Evolutionary conservation across 2,888 invertebrate genomes (phyloP), one percentile per base, ranked within the genome.

Genomic region (Ormyrus thymus): DNA sequence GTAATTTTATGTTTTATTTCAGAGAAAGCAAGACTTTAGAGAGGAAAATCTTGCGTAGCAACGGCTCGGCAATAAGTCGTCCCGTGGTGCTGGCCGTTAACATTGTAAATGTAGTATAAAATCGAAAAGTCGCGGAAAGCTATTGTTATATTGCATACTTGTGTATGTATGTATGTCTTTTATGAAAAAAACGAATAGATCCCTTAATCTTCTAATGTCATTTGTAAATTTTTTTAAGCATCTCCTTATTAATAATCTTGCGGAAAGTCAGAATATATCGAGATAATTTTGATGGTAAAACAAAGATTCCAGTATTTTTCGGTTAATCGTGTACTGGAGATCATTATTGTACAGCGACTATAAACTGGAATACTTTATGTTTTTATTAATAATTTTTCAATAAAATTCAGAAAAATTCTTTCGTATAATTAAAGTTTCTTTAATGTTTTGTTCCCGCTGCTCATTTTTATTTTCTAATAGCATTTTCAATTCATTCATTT

Each of bases 321-420:
- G 76, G 72, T 65, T 65, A 48, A 77, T 48, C 29, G 3, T 29
- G 51, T 29, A 61, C 66, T 55, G 71, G 13, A 79, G 8, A 66
- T 73, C 43, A 72, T 68, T 15, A 59, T 71, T 78, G 76, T 81
- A 81, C 83, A 84, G 81, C 81, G 65, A 82, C 81, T 84, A 83
- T 82, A 82, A 83, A 86, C 78, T 85, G 83, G 80, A 83, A 83
- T 86, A 84, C 86, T 85, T 87, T 86, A 85, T 86, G 85, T 87
- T 87, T 86, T 86, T 84, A 86, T 87, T 82, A 81, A 86, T 85
- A 83, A 85, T 86, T 87, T 86, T 87, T 84, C 82, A 87, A 87
- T 87, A 87, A 87, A 87, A 85, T 76, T 81, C 76, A 79, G 83
- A 82, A 83, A 82, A 83, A 76, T 76, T 71, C 50, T 79, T 79